Evolutionary conservation across 2,113 vertebrate genomes (phyloP).

Genomic region (Trinectes maculatus): DNA sequence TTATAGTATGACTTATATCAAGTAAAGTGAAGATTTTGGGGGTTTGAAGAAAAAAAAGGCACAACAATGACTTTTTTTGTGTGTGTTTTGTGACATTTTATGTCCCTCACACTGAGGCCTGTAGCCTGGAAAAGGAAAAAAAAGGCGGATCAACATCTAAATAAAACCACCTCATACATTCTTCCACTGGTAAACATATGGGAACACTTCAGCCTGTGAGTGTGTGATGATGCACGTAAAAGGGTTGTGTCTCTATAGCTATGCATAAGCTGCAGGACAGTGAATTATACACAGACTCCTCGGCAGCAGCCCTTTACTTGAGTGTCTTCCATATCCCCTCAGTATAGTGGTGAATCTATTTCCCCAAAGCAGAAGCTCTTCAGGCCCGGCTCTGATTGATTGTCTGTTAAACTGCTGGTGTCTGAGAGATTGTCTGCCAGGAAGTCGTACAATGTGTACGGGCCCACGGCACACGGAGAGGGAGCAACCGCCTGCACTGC

Average conservation of each 20-base stretch:
- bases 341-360: slow-evolving; percentile 36
- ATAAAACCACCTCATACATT: slow-evolving; percentile 44
- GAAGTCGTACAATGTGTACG: slow-evolving; percentile 52
- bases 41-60: too few relatives aligned
- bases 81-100: not conserved
- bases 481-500: slow-evolving; percentile 4
- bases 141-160: slow-evolving; percentile 26
- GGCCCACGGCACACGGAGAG: slow-evolving; percentile 3
- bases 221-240: slow-evolving; percentile 1
- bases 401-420: slow-evolving; percentile 53
- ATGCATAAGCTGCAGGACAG: slow-evolving; percentile 34
- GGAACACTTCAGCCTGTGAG: slow-evolving; percentile 33
- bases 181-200: slow-evolving; percentile 27
- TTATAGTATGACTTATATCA: too few relatives aligned
- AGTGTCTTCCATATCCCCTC: slow-evolving; percentile 38
- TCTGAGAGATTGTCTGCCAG: slow-evolving; percentile 59
- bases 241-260: slow-evolving; percentile 3
- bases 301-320: slow-evolving; percentile 47
- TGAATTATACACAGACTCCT: slow-evolving; percentile 40
- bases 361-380: slow-evolving; percentile 43
- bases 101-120: slow-evolving; percentile 13
- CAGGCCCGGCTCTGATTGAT: slow-evolving; percentile 65
- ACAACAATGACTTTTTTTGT: too few relatives aligned
- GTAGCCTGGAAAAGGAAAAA: slow-evolving; percentile 16
- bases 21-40: too few relatives aligned